These are phyloP conservation scores for Jaculus jaculus DNA, from an alignment of 2,113 vertebrate species.

Conservation along the genomic window DNA sequence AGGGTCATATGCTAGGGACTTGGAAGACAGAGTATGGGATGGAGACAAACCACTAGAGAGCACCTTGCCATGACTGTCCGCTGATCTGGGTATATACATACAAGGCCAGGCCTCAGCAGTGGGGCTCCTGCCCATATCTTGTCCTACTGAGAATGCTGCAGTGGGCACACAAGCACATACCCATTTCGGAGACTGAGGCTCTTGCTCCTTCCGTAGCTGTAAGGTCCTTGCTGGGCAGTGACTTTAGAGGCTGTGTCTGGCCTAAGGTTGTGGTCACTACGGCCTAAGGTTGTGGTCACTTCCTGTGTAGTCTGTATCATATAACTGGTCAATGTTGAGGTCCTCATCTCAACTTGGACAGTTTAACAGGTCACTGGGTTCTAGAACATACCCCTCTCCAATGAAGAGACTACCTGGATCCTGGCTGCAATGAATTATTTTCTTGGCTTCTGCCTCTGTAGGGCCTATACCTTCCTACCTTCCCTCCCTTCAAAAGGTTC, in stretches of 20 bases:
- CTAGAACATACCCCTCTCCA: not conserved
- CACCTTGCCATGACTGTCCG: not conserved
- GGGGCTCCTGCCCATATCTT: accelerated
- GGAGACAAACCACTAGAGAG: not conserved
- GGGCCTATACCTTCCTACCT: not conserved
- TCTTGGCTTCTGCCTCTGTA: not conserved
- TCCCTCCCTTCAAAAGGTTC: not conserved
- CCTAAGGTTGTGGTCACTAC: not conserved
- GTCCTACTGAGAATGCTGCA: not conserved
- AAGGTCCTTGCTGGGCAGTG: not conserved
- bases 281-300: not conserved
- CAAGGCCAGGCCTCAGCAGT: not conserved
- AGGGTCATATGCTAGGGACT: not conserved
- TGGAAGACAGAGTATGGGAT: not conserved
- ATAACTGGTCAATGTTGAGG: not conserved
- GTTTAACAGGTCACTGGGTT: not conserved
- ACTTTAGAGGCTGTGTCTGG: not conserved
- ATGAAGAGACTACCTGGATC: not conserved
- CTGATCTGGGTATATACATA: not conserved
- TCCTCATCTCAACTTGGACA: not conserved
- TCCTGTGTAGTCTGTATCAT: not conserved
- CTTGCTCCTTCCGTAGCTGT: not conserved
- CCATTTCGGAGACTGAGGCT: not conserved
- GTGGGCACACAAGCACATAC: not conserved
- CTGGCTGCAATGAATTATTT: not conserved